Evolutionary conservation across 2,113 vertebrate species (phyloP).

Genomic region (Nicator chloris): DNA sequence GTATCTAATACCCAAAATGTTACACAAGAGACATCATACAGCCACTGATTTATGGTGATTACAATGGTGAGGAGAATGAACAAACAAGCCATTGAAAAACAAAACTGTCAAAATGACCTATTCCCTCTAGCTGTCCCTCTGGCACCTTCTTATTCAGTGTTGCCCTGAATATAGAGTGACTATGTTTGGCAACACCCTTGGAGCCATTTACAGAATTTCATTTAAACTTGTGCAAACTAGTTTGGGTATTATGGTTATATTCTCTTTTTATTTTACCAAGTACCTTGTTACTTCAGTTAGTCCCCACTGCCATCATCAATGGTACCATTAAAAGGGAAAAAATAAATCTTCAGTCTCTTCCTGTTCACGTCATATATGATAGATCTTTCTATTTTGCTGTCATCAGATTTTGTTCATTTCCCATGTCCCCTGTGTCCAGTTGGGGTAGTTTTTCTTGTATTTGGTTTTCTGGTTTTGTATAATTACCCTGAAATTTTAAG

Average conservation of each 20-base stretch:
- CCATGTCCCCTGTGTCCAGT: background rate
- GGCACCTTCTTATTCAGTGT: background rate
- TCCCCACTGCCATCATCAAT: background rate
- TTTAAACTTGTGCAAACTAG: background rate
- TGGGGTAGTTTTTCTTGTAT: background rate
- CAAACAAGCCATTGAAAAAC: background rate
- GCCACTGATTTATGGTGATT: slow-evolving; percentile 2
- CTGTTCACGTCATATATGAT: background rate
- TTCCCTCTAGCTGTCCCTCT: background rate
- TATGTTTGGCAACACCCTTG: background rate
- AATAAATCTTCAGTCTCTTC: background rate
- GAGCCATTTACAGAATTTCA: background rate
- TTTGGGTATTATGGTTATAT: background rate
- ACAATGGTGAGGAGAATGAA: background rate
- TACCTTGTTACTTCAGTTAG: background rate
- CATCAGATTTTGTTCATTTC: background rate
- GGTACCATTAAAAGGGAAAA: background rate
- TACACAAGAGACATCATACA: background rate
- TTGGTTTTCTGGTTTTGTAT: background rate
- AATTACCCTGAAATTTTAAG: background rate
- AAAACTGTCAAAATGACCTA: background rate
- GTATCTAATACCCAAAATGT: background rate
- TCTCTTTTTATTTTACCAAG: background rate
- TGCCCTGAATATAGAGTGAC: background rate
- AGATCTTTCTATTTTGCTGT: background rate